Evolutionary conservation across 2,888 invertebrate genomes (phyloP).

Genomic region (Himalopsyche japonica): DNA sequence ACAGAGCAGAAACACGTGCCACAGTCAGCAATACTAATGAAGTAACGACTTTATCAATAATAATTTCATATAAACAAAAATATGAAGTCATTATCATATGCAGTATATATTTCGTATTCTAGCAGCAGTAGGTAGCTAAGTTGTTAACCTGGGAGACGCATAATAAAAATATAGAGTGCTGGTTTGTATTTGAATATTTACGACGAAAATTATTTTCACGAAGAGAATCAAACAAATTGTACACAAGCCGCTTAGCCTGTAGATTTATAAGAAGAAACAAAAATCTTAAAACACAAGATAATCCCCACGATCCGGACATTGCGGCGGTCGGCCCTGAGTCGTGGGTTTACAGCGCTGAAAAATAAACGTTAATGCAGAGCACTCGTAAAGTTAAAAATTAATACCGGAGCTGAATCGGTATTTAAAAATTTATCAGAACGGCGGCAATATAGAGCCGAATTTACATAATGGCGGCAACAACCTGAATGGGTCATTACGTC

Average conservation of each 20-base stretch:
- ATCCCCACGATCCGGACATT: neutral
- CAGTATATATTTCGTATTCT: too few relatives aligned
- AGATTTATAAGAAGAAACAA: neutral
- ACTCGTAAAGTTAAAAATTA: conserved; percentile 22
- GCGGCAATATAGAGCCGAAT: conserved; percentile 23
- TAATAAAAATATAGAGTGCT: neutral
- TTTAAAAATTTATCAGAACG: conserved; percentile 33
- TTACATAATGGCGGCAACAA: conserved; percentile 34
- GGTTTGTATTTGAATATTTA: neutral
- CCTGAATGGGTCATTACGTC: conserved; percentile 33
- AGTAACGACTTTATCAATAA: too few relatives aligned
- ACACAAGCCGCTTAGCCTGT: neutral
- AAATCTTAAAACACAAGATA: neutral
- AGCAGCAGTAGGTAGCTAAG: too few relatives aligned
- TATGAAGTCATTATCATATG: too few relatives aligned
- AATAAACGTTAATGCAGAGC: neutral
- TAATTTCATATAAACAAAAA: too few relatives aligned
- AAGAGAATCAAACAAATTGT: neutral
- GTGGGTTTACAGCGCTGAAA: neutral
- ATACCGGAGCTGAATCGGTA: conserved; percentile 31
- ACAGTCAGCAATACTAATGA: too few relatives aligned
- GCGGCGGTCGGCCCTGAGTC: neutral
- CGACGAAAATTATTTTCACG: neutral
- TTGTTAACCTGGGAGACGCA: too few relatives aligned
- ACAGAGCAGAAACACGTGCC: too few relatives aligned